Evolutionary conservation across 2,113 vertebrate genomes (phyloP).

Genomic region (Upupa epops): DNA sequence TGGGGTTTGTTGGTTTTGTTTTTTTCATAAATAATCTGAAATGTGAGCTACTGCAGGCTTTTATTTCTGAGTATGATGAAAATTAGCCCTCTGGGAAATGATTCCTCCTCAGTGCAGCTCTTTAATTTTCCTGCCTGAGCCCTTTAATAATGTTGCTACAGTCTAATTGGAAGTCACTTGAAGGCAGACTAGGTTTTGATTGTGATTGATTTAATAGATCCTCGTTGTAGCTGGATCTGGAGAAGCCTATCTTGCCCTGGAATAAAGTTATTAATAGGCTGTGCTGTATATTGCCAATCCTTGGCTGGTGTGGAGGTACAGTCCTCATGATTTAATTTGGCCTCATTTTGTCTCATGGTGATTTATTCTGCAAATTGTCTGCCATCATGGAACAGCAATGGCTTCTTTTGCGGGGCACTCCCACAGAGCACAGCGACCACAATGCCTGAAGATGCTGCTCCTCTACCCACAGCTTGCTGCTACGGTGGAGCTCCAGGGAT

Average conservation of each 20-base stretch:
- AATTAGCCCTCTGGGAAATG: background rate
- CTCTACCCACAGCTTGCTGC: fast-evolving
- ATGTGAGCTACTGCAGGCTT: conserved; percentile 1
- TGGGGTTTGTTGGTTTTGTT: background rate
- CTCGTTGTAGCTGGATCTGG: background rate
- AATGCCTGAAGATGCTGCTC: background rate
- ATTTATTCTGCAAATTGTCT: background rate
- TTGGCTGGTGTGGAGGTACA: background rate
- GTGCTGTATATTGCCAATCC: background rate
- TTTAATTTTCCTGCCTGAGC: conserved; percentile 32
- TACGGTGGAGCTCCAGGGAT: fast-evolving
- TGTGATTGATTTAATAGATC: conserved; percentile 39
- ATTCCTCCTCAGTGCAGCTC: background rate
- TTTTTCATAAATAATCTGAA: background rate
- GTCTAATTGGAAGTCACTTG: conserved; percentile 45
- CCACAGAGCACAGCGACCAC: fast-evolving
- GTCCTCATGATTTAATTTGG: background rate
- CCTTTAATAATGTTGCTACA: background rate
- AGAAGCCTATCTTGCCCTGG: background rate
- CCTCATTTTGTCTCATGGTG: background rate
- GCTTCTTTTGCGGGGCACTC: background rate
- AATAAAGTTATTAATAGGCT: background rate
- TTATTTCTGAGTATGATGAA: conserved; percentile 9
- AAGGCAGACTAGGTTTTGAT: conserved; percentile 25
- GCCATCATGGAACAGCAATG: fast-evolving